A percentile compares a stretch with the other conserved stretches of the same genome.
These are phyloP conservation scores for Parnassius smintheus DNA, from an alignment of 2,888 invertebrate species.

Conservation along the genomic window DNA sequence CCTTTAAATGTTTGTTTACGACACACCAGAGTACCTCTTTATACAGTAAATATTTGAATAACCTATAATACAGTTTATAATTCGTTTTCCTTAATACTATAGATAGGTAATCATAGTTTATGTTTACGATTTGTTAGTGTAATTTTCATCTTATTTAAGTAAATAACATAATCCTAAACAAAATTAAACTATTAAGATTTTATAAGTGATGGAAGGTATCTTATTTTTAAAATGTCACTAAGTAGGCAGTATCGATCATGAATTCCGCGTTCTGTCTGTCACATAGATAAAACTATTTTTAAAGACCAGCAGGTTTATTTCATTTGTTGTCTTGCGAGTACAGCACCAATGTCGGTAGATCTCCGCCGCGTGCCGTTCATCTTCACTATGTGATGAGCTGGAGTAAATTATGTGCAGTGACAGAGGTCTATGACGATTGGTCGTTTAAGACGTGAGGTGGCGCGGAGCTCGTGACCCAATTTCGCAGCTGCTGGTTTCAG, in stretches of 20 bases:
- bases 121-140: too few relatives aligned
- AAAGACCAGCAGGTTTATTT: constrained; percentile 60
- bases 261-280: constrained; percentile 52
- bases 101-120: too few relatives aligned
- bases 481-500: constrained; percentile 80
- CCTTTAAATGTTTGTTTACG: constrained; percentile 34
- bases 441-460: constrained; percentile 63
- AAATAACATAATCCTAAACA: neutral
- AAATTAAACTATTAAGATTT: neutral
- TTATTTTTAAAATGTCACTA: neutral
- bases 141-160: neutral
- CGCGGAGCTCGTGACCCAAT: constrained; percentile 77
- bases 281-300: constrained; percentile 58
- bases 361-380: constrained; percentile 25
- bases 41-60: constrained; percentile 19
- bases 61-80: constrained; percentile 4
- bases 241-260: constrained; percentile 4
- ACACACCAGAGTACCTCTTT: constrained; percentile 25
- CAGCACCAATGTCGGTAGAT: constrained; percentile 33
- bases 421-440: constrained; percentile 47
- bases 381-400: constrained; percentile 25
- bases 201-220: neutral
- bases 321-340: constrained; percentile 55
- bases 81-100: constrained; percentile 16
- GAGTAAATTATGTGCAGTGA: constrained; percentile 34